Evolutionary conservation across 2,888 invertebrate species (phyloP).

Genomic region (Lasioglossum zephyrum): DNA sequence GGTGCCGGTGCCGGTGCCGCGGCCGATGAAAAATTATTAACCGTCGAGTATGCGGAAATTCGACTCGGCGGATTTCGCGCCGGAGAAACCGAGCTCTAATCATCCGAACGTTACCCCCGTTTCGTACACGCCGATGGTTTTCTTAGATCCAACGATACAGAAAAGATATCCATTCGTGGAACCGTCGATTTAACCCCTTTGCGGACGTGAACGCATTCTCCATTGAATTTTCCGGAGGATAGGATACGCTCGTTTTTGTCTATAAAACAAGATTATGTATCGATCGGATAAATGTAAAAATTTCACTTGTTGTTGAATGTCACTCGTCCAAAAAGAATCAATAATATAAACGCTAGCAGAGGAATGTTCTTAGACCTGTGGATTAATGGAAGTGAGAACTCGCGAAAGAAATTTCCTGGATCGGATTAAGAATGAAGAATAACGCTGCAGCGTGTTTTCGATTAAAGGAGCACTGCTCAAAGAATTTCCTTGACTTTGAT

Average conservation of each 20-base stretch:
- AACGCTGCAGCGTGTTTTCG: not conserved
- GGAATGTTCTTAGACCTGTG: not conserved
- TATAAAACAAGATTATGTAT: not conserved
- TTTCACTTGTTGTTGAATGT: not conserved
- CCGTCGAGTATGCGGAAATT: constrained; percentile 54
- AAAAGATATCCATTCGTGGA: not conserved
- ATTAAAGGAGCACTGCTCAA: not conserved
- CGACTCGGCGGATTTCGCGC: constrained; percentile 24
- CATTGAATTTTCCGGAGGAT: not conserved
- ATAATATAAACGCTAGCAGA: not conserved
- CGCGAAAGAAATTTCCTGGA: not conserved
- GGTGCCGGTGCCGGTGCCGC: not conserved
- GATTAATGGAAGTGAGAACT: not conserved
- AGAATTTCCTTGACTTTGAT: not conserved
- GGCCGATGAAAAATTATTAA: constrained; percentile 52
- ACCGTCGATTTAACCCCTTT: not conserved
- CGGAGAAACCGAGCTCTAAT: not conserved
- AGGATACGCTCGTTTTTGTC: not conserved
- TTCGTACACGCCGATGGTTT: not conserved
- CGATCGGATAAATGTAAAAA: not conserved
- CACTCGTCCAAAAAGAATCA: not conserved
- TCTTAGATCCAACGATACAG: not conserved
- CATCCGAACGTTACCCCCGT: not conserved
- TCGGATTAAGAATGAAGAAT: not conserved
- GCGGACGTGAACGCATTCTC: not conserved